Evolutionary conservation across 2,888 invertebrate species (phyloP), one percentile per base, ranked within the genome.

Genomic region (Phyllotreta cruciferae): DNA sequence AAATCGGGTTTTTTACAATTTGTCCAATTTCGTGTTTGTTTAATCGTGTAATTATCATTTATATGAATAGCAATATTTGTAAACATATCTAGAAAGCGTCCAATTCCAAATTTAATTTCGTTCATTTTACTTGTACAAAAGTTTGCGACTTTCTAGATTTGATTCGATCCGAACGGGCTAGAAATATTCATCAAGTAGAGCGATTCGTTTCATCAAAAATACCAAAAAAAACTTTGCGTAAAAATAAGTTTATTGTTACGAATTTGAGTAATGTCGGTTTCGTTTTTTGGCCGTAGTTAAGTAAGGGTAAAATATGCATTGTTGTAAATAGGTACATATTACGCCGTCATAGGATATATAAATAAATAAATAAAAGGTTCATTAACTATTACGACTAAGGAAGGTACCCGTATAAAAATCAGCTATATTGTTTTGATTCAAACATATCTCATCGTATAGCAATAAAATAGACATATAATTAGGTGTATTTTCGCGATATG

Each of bases 11-110:
- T 58, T 55, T 45, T 60, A 24, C 24, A 24, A 24, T 24, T 24
- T 24, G 24, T 36, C 55, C 62, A 66, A 64, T 60, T 64, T 60
- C 61, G 57, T 62, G 64, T 60, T 53, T 64, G 66, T 64, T 66
- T 49, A 62, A 63, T 47, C 24, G 13, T 60, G 38, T 60, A 39
- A 57, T 57, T 52, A 55, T 37, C 35, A 10, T 34, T 42, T 41
- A 35, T 41, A 58, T 42, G 9, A 37, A 47, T 38, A 14, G 13
- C 24, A 36, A 24, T 56, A 47, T 41, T 55, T 58, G 47, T 54
- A 44, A 52, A 52, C 41, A 66, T 64, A 62, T 73, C 73, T 56
- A 52, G 64, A 67, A 56, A 44, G 62, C 63, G 62, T 63, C 57
- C 24, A 24, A 24, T 24, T 24, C 24, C 24, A 4, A n/a, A n/a